Evolutionary conservation across 2,113 vertebrate species (phyloP).

Genomic region (Ophthalmolycus amberensis): DNA sequence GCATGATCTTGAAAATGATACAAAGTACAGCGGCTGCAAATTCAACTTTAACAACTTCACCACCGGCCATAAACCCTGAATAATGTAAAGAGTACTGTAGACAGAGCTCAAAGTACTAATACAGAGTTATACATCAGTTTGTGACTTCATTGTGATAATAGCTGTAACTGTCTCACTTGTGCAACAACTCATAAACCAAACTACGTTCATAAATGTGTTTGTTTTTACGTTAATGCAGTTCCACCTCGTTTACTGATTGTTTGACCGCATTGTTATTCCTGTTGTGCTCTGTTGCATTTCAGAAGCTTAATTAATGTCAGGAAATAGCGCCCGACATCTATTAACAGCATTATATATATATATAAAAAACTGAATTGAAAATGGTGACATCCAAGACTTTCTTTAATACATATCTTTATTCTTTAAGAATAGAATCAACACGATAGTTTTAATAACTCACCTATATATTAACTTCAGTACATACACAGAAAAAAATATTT

Average conservation of each 20-base stretch:
- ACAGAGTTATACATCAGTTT: not conserved
- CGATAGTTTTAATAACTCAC: constrained; percentile 75
- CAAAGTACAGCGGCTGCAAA: not conserved
- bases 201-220: constrained; percentile 11
- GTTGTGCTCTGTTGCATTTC: not conserved
- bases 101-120: not conserved
- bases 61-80: not conserved
- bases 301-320: constrained; percentile 1
- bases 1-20: not conserved
- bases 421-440: constrained; percentile 84
- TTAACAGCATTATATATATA: not conserved
- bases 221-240: constrained; percentile 2
- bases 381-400: constrained; percentile 24
- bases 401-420: constrained; percentile 83
- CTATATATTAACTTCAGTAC: constrained; percentile 85
- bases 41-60: not conserved
- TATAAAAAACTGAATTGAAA: not conserved
- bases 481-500: constrained; percentile 81
- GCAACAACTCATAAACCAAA: constrained; percentile 8
- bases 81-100: not conserved
- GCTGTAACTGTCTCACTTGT: not conserved
- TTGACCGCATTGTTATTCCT: not conserved
- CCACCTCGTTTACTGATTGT: constrained; percentile 1
- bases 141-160: constrained; percentile 11
- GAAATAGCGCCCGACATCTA: constrained; percentile 1